Percentiles rank a stretch among this genome's conserved stretches.
Conservation (phyloP, 2,797 vertebrate genomes). For the Takifugu ocellatus region DNA sequence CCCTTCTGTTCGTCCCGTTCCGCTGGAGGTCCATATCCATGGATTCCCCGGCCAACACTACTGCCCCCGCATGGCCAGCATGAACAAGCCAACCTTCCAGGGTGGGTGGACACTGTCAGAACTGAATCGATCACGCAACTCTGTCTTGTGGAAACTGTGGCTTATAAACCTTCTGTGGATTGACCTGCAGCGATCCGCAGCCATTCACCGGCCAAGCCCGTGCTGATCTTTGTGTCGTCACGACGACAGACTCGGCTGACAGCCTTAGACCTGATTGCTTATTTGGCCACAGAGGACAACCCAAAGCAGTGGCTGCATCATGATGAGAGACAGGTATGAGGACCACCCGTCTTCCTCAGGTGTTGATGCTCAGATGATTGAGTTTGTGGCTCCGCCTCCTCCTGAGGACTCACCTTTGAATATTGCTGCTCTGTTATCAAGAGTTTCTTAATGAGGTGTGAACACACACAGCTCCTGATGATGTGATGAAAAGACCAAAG, state of each 20-base stretch:
- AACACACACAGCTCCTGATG: no score
- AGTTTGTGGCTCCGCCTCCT: no score
- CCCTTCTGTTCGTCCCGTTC: conserved; percentile 94
- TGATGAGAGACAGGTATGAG: conserved; percentile 91
- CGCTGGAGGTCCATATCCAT: conserved; percentile 95
- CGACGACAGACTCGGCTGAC: conserved; percentile 94
- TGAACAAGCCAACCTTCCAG: conserved; percentile 98
- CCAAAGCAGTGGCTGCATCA: conserved; percentile 98
- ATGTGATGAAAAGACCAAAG: no score
- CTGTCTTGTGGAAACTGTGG: no score
- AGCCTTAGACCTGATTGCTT: conserved; percentile 94
- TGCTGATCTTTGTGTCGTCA: conserved; percentile 96
- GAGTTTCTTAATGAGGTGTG: no score
- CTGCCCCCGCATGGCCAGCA: conserved; percentile 97
- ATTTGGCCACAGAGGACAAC: conserved; percentile 93
- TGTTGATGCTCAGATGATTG: background rate
- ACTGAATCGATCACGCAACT: no score
- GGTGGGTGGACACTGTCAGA: conserved; percentile 64
- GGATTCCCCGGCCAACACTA: conserved; percentile 98
- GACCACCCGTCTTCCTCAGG: background rate
- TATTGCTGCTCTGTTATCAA: no score
- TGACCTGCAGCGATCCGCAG: conserved; percentile 86
- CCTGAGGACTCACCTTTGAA: no score
- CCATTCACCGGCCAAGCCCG: conserved; percentile 95
- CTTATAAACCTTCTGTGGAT: background rate